Evolutionary conservation across 1,140 invertebrate species (phyloP).

Genomic region (Lordiphosa collinella): DNA sequence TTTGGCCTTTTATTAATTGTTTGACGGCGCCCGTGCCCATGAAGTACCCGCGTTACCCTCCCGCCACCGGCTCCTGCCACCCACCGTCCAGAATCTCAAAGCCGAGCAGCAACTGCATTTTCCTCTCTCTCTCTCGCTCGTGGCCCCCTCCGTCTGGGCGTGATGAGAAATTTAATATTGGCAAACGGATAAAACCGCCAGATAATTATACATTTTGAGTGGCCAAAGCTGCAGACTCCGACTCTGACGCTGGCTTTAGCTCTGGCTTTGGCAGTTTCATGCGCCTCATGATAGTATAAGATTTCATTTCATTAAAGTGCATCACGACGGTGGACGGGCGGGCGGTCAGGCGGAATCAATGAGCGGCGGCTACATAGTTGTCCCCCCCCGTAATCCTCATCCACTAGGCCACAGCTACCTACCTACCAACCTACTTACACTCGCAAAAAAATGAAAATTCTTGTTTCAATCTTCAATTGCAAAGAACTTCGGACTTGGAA

Average conservation of each 20-base stretch:
- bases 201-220: slow-evolving; percentile 78
- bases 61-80: slow-evolving; percentile 1
- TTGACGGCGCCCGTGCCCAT: slow-evolving; percentile 75
- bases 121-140: slow-evolving; percentile 10
- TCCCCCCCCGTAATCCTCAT: slow-evolving; percentile 1
- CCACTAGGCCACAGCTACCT: slow-evolving; percentile 33
- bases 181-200: slow-evolving; percentile 77
- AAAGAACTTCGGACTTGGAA: too few relatives aligned
- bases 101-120: slow-evolving; percentile 24
- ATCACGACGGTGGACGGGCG: slow-evolving; percentile 63
- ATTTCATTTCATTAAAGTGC: slow-evolving; percentile 78
- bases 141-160: slow-evolving; percentile 50
- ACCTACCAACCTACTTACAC: slow-evolving; percentile 21
- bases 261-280: slow-evolving; percentile 36
- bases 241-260: slow-evolving; percentile 3
- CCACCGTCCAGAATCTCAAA: slow-evolving; percentile 18
- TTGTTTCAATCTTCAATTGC: too few relatives aligned
- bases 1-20: slow-evolving; percentile 78
- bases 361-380: slow-evolving; percentile 59
- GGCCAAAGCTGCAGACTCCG: slow-evolving; percentile 47
- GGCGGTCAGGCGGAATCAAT: slow-evolving; percentile 63
- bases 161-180: slow-evolving; percentile 78
- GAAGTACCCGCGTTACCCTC: slow-evolving; percentile 40
- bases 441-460: neutral
- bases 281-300: slow-evolving; percentile 74